phyloP scores from a whole-genome alignment of 1,140 invertebrate genomes.

The Habropoda laboriosa region DNA sequence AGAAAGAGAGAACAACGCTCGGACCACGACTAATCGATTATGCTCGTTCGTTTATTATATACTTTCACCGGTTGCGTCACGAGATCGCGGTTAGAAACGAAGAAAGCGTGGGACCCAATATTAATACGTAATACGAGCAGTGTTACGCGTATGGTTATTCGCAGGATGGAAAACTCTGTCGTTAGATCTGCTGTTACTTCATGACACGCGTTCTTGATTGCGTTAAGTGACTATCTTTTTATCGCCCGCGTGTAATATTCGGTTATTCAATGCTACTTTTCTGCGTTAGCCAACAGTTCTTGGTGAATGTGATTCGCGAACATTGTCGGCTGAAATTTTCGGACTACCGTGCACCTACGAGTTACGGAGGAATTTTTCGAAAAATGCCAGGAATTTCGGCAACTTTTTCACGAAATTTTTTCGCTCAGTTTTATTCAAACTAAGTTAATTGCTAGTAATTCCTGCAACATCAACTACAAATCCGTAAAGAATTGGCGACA shows the following conservation, averaged over 20 bases:
- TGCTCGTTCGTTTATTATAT: slow-evolving; percentile 41
- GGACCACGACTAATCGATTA: slow-evolving; percentile 35
- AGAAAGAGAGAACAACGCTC: slow-evolving; percentile 2
- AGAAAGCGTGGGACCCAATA: slow-evolving; percentile 31
- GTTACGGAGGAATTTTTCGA: no score
- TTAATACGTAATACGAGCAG: slow-evolving; percentile 44
- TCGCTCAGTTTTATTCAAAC: no score
- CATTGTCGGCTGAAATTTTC: no score
- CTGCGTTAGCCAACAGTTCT: neutral
- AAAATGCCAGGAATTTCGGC: no score
- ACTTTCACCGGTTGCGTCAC: slow-evolving; percentile 43
- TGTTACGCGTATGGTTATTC: neutral
- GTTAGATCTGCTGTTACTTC: neutral
- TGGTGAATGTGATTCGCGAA: no score
- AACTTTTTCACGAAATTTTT: no score
- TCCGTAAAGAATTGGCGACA: no score
- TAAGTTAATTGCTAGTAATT: no score
- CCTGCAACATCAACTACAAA: no score
- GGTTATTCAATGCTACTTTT: neutral
- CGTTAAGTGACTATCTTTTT: neutral
- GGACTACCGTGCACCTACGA: no score
- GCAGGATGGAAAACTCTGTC: slow-evolving; percentile 1
- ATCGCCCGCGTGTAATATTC: neutral
- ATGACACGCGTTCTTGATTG: slow-evolving; percentile 17
- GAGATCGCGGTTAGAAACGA: slow-evolving; percentile 27